phyloP scores from a whole-genome alignment of 2,888 invertebrate species.

The Hylaea fasciaria region DNA sequence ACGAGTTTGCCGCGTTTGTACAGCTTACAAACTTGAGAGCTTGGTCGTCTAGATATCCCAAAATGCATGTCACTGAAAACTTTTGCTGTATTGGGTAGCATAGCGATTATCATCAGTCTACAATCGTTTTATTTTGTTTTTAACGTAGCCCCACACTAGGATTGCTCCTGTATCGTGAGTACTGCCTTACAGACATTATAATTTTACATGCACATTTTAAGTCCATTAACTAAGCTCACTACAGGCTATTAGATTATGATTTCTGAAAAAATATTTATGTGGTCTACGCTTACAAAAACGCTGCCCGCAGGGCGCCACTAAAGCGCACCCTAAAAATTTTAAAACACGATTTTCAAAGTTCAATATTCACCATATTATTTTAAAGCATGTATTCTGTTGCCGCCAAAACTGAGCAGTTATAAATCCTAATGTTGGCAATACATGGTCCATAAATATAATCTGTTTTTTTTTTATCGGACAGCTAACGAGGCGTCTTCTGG shows the following conservation, averaged over 20 bases:
- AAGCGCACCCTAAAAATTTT: constrained; percentile 44
- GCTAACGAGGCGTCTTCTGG: constrained; percentile 37
- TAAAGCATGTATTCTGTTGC: constrained; percentile 51
- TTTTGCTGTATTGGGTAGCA: not conserved
- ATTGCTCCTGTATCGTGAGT: too few species aligned
- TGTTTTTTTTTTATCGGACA: constrained; percentile 45
- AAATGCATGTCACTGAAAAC: not conserved
- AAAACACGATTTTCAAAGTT: constrained; percentile 45
- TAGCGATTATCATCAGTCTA: too few species aligned
- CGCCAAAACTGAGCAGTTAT: constrained; percentile 49
- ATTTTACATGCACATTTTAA: too few species aligned
- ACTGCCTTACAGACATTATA: too few species aligned
- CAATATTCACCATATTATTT: constrained; percentile 34
- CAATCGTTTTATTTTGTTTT: too few species aligned
- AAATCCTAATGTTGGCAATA: constrained; percentile 71
- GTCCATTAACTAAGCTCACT: too few species aligned
- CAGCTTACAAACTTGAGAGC: not conserved
- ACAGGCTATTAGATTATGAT: not conserved
- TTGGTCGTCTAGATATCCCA: too few species aligned
- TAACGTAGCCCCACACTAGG: too few species aligned
- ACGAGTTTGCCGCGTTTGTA: not conserved
- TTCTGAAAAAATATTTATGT: too few species aligned
- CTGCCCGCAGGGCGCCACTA: constrained; percentile 12
- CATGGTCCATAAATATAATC: constrained; percentile 68
- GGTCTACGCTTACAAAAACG: constrained; percentile 1